Conservation (phyloP, 2,113 vertebrate genomes). For the Sterna hirundo region DNA sequence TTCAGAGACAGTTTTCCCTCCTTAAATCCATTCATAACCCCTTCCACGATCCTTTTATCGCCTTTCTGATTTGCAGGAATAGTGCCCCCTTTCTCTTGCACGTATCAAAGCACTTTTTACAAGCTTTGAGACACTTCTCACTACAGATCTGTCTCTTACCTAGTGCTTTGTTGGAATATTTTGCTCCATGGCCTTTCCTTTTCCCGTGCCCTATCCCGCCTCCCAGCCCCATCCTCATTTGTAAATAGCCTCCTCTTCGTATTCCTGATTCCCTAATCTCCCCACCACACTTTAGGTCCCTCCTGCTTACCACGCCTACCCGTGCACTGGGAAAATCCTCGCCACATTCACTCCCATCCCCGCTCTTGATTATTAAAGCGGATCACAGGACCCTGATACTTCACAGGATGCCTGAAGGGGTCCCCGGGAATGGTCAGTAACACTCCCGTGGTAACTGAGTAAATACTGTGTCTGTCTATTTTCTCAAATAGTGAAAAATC, state of each 20-base stretch:
- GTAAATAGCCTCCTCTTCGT: neutral
- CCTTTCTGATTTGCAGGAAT: neutral
- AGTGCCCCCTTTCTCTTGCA: neutral
- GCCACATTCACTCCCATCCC: neutral
- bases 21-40: neutral
- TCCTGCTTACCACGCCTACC: neutral
- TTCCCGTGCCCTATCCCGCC: neutral
- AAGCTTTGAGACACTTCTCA: neutral
- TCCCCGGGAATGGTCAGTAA: neutral
- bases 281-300: neutral
- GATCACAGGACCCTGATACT: neutral
- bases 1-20: neutral
- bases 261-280: neutral
- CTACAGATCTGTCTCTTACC: neutral
- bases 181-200: neutral
- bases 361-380: neutral
- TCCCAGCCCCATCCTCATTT: neutral
- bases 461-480: neutral
- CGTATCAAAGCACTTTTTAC: neutral
- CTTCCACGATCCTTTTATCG: neutral
- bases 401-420: neutral
- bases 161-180: neutral
- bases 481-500: neutral
- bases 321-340: neutral
- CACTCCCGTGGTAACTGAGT: fast-evolving